Conservation (phyloP, 1,140 invertebrate genomes). For the Papilio dardanus region DNA sequence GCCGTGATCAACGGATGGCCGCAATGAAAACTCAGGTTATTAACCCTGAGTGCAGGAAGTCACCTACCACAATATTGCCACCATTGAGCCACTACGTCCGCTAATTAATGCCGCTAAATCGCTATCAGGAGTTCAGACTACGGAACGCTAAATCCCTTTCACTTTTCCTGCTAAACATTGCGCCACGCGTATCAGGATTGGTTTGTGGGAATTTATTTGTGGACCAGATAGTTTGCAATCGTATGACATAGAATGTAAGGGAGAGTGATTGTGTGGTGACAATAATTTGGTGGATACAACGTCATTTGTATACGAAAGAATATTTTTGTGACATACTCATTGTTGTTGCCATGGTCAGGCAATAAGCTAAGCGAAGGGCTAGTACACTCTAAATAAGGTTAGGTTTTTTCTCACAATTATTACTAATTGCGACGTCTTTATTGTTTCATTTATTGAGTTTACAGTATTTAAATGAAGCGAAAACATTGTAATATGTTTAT, state of each 20-base stretch:
- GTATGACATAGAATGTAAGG: neutral
- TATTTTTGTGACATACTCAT: too few species aligned
- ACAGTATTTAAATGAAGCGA: neutral
- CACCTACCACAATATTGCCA: slow-evolving; percentile 49
- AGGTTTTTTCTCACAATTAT: neutral
- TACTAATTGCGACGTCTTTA: neutral
- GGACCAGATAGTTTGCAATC: neutral
- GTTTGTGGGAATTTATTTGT: neutral
- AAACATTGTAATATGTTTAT: neutral
- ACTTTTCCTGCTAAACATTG: slow-evolving; percentile 17
- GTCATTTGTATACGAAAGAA: too few species aligned
- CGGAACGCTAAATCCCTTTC: slow-evolving; percentile 12
- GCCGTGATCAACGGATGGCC: slow-evolving; percentile 55
- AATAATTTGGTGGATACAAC: too few species aligned
- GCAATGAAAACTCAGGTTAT: slow-evolving; percentile 63
- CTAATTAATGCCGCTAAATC: slow-evolving; percentile 38
- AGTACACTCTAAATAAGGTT: neutral
- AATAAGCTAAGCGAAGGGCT: too few species aligned
- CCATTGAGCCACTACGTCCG: slow-evolving; percentile 37
- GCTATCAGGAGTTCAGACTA: slow-evolving; percentile 14
- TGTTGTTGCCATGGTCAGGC: too few species aligned
- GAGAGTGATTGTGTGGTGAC: neutral
- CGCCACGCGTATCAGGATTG: neutral
- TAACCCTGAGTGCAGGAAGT: slow-evolving; percentile 52
- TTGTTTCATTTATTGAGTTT: neutral